These are phyloP conservation scores for Xenopus borealis DNA, from an alignment of 2,113 vertebrate genomes.

Conservation along the genomic window DNA sequence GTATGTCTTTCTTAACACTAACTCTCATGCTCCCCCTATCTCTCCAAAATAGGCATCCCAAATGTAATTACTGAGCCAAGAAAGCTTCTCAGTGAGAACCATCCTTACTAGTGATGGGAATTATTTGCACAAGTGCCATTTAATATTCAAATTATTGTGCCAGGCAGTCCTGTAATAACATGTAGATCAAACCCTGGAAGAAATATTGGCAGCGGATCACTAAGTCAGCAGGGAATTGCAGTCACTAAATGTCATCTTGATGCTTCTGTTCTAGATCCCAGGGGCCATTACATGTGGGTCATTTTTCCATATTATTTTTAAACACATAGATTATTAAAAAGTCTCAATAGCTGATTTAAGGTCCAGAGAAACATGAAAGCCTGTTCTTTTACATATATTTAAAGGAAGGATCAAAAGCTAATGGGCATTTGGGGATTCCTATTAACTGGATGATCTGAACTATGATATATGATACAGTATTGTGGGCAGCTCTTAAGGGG, in stretches of 20 bases:
- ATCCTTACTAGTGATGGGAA: no score
- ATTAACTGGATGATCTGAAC: neutral
- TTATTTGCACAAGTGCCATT: no score
- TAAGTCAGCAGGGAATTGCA: slow-evolving; percentile 21
- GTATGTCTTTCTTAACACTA: no score
- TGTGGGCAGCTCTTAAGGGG: no score
- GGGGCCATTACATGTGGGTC: neutral
- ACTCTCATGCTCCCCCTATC: no score
- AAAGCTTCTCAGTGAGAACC: no score
- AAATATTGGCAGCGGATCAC: slow-evolving; percentile 1
- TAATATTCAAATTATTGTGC: slow-evolving; percentile 13
- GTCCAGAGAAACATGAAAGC: no score
- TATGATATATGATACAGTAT: neutral
- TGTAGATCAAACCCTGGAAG: slow-evolving; percentile 29
- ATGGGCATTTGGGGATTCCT: neutral
- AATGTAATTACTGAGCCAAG: no score
- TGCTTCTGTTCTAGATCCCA: neutral
- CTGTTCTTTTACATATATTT: neutral
- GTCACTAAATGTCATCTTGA: slow-evolving; percentile 7
- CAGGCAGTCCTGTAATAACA: slow-evolving; percentile 11
- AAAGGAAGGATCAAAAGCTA: neutral
- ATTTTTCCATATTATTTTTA: neutral
- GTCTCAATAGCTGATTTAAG: no score
- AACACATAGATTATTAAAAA: neutral
- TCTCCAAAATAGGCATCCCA: no score